Evolutionary conservation across 2,113 vertebrate species (phyloP), one percentile per base, ranked within the genome.

Genomic region (Numida meleagris): DNA sequence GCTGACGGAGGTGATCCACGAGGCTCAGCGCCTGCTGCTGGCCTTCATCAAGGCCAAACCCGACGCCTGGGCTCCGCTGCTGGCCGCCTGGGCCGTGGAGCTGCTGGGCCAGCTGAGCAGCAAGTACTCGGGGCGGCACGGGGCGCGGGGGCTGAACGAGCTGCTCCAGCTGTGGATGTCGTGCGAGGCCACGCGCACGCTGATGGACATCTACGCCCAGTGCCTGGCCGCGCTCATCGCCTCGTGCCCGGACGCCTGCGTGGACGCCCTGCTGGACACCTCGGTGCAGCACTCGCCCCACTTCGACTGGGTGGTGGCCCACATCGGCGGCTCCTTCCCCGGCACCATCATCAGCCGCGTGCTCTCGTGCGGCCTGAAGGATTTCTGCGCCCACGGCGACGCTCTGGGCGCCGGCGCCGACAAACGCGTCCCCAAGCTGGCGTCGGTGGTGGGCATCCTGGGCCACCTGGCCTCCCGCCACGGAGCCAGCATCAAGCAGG

Each of bases 291-390:
- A 99, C 82, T 99, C 99, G 0, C 99, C 99, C 0, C 99, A 99
- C 70, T 99, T 99, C 29, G 99, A 99, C 94, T 99, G 99, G 99
- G 99, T 99, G 24, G 99, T 99, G 29, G 99, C 99, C 7, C 99
- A 99, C 92, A 99, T 99, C 2, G 99, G 99, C 21, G 99, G 99
- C 2, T 99, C 99, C 24, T 99, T 99, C 94, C 99, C 99, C 0
- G 98, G 97, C 77, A 99, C 99, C 70, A 99, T 99, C 95, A 99
- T 99, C 94, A 99, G 98, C 93, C 94, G 99, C 2, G 99, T 99
- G 4, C 97, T 99, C 2, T 98, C 98, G 1, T 99, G 99, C 58
- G 99, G 99, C 51, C 98, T 99, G 6, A 99, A 99, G 89, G 99
- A 99, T 59, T 99, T 99, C 82, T 99, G 98, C 53, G 97, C 98